These are phyloP conservation scores for Physeter macrocephalus DNA, from an alignment of 2,113 vertebrate species.

Conservation along the genomic window DNA sequence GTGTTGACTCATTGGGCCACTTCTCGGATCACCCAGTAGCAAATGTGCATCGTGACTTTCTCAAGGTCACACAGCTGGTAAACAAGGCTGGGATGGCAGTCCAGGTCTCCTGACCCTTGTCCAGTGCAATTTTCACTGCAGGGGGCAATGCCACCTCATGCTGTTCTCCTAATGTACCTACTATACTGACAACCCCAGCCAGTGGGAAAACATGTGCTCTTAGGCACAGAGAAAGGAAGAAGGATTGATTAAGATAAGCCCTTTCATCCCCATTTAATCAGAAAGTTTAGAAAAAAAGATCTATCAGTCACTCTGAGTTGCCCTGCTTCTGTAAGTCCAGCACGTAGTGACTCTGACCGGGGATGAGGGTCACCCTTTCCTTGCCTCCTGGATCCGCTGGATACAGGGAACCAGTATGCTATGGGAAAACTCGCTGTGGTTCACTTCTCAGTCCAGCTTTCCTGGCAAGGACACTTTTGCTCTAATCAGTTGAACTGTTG, in stretches of 20 bases:
- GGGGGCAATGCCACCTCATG: neutral
- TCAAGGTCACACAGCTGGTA: neutral
- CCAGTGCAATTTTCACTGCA: neutral
- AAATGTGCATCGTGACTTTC: neutral
- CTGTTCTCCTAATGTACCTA: neutral
- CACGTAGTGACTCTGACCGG: rapidly evolving
- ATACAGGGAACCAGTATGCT: neutral
- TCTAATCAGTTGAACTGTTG: neutral
- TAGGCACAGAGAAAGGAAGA: neutral
- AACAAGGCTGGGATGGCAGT: neutral
- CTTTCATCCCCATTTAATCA: neutral
- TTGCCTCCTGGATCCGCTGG: neutral
- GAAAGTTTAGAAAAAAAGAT: neutral
- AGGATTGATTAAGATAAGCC: neutral
- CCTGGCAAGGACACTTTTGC: neutral
- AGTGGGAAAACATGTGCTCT: neutral
- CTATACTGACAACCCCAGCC: neutral
- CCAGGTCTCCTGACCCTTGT: neutral
- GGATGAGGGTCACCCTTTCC: neutral
- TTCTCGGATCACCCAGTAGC: neutral
- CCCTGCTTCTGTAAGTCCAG: neutral
- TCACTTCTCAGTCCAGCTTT: neutral
- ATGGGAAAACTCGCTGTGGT: neutral
- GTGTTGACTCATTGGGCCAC: neutral
- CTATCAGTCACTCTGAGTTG: neutral